Percentiles rank a stretch among this genome's conserved stretches.
Conservation (phyloP, 2,888 invertebrate genomes). For the Desoria tigrina region DNA sequence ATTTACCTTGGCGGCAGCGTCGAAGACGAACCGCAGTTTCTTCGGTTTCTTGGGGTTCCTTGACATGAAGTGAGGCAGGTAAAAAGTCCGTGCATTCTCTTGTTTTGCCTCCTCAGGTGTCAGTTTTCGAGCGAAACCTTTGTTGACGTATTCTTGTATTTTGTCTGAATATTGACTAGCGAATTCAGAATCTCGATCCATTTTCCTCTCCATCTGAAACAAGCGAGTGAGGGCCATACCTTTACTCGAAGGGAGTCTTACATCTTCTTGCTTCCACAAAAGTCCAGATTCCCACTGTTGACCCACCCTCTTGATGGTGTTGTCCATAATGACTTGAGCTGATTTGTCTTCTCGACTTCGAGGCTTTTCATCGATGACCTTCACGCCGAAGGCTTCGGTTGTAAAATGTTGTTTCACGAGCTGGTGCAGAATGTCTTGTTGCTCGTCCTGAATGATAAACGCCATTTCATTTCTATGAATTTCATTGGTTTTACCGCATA, state of each 20-base stretch:
- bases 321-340: not conserved
- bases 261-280: constrained; percentile 28
- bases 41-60: constrained; percentile 39
- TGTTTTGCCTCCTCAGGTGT: not conserved
- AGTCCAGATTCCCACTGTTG: constrained; percentile 24
- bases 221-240: constrained; percentile 16
- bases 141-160: constrained; percentile 14
- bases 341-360: not conserved
- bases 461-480: not conserved
- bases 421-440: not conserved
- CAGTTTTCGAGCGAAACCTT: constrained; percentile 20
- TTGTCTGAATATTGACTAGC: constrained; percentile 16
- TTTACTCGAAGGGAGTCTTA: constrained; percentile 19
- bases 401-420: not conserved
- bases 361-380: not conserved
- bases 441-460: not conserved
- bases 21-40: constrained; percentile 42
- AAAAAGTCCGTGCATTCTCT: constrained; percentile 21
- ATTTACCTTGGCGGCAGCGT: too few species aligned
- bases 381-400: constrained; percentile 4
- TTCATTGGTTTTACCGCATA: constrained; percentile 9
- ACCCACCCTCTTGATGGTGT: not conserved
- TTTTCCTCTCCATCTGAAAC: constrained; percentile 17
- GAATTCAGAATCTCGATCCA: constrained; percentile 22
- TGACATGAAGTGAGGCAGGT: constrained; percentile 45